Evolutionary conservation across 1,140 invertebrate species (phyloP).

Genomic region (Achatina immaculata): DNA sequence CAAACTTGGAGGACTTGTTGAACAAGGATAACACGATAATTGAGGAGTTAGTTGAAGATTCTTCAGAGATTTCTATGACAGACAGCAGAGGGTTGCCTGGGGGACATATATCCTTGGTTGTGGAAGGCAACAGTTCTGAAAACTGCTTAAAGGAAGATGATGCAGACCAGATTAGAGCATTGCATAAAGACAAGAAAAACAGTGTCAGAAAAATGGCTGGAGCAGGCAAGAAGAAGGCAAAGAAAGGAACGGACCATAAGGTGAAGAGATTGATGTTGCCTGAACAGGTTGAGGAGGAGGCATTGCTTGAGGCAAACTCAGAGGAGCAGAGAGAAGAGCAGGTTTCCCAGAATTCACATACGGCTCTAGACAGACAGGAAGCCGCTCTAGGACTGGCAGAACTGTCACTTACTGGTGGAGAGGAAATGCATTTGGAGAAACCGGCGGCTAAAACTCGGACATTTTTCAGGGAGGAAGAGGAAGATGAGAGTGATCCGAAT

Average conservation of each 20-base stretch:
- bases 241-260: neutral
- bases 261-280: neutral
- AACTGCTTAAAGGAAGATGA: too few relatives aligned
- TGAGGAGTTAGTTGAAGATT: slow-evolving; percentile 1
- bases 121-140: neutral
- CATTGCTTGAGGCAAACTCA: neutral
- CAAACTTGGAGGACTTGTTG: neutral
- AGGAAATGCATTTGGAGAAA: slow-evolving; percentile 7
- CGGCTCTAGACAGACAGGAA: slow-evolving; percentile 26
- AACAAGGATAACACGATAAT: neutral
- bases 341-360: slow-evolving; percentile 1
- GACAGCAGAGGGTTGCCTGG: neutral
- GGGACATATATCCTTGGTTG: neutral
- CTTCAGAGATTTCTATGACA: neutral
- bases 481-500: slow-evolving; percentile 35
- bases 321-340: neutral
- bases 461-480: slow-evolving; percentile 34
- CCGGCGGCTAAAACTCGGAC: slow-evolving; percentile 9
- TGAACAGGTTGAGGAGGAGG: neutral
- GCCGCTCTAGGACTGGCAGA: slow-evolving; percentile 33
- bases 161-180: neutral
- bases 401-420: slow-evolving; percentile 22
- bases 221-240: neutral
- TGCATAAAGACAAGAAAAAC: neutral
- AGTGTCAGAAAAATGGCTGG: too few relatives aligned